phyloP scores from a whole-genome alignment of 2,888 invertebrate species.

The Caenorhabditis japonica region DNA sequence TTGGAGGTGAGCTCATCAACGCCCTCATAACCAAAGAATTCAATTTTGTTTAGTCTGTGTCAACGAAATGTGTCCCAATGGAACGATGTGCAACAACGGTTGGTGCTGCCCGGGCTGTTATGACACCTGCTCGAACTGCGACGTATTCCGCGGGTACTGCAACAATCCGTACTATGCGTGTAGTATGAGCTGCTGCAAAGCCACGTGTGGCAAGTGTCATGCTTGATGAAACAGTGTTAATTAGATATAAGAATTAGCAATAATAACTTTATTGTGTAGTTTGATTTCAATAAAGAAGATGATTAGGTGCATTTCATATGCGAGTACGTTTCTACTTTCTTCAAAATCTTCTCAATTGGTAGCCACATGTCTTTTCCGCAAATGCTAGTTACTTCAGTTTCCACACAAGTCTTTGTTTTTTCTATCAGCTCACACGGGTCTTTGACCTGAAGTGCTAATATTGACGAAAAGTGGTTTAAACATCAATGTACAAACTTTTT shows the following conservation, averaged over 20 bases:
- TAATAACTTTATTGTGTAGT: no score
- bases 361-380: conserved; percentile 35
- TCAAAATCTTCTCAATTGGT: conserved; percentile 9
- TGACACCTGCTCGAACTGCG: conserved; percentile 45
- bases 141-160: conserved; percentile 27
- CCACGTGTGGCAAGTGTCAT: conserved; percentile 43
- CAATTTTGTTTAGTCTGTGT: conserved; percentile 23
- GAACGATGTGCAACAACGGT: conserved; percentile 50
- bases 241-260: not conserved
- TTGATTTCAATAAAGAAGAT: not conserved
- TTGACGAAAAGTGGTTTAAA: not conserved
- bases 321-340: conserved; percentile 14
- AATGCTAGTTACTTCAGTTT: conserved; percentile 20
- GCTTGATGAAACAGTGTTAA: conserved; percentile 1
- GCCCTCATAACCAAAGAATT: not conserved
- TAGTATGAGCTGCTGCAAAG: conserved; percentile 48
- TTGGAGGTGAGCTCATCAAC: conserved; percentile 20
- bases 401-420: conserved; percentile 6
- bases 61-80: conserved; percentile 45
- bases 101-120: conserved; percentile 50
- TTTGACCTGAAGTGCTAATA: conserved; percentile 9
- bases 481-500: not conserved
- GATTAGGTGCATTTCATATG: conserved; percentile 14
- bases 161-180: conserved; percentile 49
- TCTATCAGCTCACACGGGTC: conserved; percentile 19